phyloP scores from a whole-genome alignment of 2,888 invertebrate species.

The Pyrochroa serraticornis region DNA sequence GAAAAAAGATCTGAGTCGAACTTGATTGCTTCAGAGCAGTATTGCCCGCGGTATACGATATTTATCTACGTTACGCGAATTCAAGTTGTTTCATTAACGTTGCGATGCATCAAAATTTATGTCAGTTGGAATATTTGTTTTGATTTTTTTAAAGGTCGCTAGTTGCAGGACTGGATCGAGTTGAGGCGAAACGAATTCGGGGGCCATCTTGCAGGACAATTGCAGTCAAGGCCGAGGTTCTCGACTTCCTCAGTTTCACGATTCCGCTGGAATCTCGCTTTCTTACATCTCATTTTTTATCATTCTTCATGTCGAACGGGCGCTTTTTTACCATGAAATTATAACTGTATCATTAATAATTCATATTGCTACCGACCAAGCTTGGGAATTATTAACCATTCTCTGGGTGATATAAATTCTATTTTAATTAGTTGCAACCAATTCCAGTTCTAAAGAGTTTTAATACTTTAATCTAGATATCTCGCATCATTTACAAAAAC shows the following conservation, averaged over 20 bases:
- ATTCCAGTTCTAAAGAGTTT: too few relatives aligned
- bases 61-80: slow-evolving; percentile 21
- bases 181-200: slow-evolving; percentile 18
- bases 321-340: too few relatives aligned
- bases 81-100: slow-evolving; percentile 19
- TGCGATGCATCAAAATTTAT: slow-evolving; percentile 18
- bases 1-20: neutral
- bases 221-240: slow-evolving; percentile 5
- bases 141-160: slow-evolving; percentile 20
- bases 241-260: too few relatives aligned
- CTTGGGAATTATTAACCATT: too few relatives aligned
- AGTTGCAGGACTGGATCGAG: slow-evolving; percentile 9
- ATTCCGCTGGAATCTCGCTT: too few relatives aligned
- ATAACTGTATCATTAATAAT: too few relatives aligned
- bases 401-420: too few relatives aligned
- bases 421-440: too few relatives aligned
- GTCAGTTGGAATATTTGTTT: slow-evolving; percentile 15
- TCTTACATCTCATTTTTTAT: too few relatives aligned
- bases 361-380: too few relatives aligned
- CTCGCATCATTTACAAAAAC: neutral
- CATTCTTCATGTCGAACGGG: too few relatives aligned
- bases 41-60: slow-evolving; percentile 11
- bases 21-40: slow-evolving; percentile 16
- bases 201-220: slow-evolving; percentile 2
- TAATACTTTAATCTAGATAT: neutral